phyloP scores from a whole-genome alignment of 2,113 vertebrate species.

The Castor canadensis region DNA sequence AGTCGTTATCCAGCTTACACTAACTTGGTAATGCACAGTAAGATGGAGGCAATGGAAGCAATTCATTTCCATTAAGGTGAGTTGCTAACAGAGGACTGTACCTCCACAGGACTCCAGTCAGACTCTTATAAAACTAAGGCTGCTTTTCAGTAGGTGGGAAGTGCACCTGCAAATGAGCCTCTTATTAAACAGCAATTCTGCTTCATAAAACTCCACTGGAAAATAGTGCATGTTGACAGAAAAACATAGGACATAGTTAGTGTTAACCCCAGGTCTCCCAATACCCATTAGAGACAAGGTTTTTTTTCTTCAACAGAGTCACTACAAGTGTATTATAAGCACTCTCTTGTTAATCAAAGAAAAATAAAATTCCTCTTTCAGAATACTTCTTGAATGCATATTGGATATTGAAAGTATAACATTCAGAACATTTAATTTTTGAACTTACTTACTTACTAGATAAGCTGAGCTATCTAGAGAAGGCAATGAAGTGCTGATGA shows the following conservation, averaged over 20 bases:
- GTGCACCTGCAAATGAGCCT: constrained; percentile 58
- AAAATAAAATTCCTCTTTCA: background rate
- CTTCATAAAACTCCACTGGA: constrained; percentile 58
- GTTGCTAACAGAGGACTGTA: background rate
- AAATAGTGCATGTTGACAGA: constrained; percentile 15
- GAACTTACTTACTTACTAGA: background rate
- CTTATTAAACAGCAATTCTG: constrained; percentile 64
- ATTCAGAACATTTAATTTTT: background rate
- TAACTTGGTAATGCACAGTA: background rate
- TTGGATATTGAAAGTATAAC: background rate
- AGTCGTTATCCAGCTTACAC: background rate
- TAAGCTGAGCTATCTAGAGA: background rate
- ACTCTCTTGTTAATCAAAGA: background rate
- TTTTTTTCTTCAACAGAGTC: background rate
- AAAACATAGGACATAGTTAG: background rate
- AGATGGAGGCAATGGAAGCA: background rate
- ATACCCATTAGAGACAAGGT: background rate
- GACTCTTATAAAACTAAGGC: constrained; percentile 15
- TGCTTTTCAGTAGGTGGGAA: constrained; percentile 54
- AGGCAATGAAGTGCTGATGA: background rate
- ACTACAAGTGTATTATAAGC: background rate
- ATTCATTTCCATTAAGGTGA: constrained; percentile 58
- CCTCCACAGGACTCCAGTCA: constrained; percentile 32
- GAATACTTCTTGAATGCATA: background rate
- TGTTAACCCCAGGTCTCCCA: background rate